Conservation (phyloP, 2,113 vertebrate species). For the Scalopus aquaticus region DNA sequence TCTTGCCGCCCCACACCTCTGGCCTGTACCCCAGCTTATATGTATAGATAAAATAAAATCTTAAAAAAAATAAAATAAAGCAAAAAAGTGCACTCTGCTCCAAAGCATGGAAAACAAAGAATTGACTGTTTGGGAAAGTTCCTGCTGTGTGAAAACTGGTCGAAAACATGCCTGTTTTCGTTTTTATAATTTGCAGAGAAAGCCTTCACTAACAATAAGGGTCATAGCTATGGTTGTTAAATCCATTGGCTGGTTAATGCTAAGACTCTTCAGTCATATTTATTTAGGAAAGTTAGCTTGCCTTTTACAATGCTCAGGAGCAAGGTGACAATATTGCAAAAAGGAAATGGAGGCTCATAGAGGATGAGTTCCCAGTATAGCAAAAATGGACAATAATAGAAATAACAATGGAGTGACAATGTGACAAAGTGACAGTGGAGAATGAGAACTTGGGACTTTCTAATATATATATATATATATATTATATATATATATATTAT, state of each 20-base stretch:
- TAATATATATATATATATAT: too few species aligned
- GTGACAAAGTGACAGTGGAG: not conserved
- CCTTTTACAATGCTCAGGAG: not conserved
- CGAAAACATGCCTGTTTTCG: constrained; percentile 24
- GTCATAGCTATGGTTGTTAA: not conserved
- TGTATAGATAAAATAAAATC: too few species aligned
- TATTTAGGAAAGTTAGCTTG: constrained; percentile 10
- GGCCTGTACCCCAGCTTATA: too few species aligned
- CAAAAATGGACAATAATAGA: constrained; percentile 10
- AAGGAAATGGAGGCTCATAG: not conserved
- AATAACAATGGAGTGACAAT: not conserved
- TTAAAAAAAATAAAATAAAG: too few species aligned
- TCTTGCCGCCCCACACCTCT: too few species aligned
- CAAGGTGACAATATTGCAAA: not conserved
- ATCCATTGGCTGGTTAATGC: not conserved
- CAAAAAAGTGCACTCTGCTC: constrained; percentile 40
- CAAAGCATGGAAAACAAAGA: constrained; percentile 46
- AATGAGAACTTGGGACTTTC: not conserved
- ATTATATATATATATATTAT: too few species aligned
- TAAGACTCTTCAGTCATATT: not conserved
- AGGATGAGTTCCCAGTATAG: not conserved
- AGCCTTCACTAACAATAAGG: not conserved
- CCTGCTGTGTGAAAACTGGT: not conserved
- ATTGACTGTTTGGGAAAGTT: constrained; percentile 7
- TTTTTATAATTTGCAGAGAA: constrained; percentile 14